Conservation (phyloP, 2,797 vertebrate genomes). For the Brachymystax lenok region DNA sequence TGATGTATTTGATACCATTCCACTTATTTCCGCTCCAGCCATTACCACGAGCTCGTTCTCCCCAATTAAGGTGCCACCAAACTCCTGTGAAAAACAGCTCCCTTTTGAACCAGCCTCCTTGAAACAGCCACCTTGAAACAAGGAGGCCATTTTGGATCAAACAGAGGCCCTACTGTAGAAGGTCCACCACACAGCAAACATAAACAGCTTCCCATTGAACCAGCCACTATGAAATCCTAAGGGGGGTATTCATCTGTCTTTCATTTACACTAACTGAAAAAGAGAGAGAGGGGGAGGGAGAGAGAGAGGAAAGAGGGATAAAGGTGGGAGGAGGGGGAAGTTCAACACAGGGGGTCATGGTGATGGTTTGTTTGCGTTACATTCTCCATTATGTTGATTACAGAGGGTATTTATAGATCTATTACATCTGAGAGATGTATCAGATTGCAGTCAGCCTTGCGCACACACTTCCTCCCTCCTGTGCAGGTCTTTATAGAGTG, state of each 20-base stretch:
- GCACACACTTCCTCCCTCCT: conserved; percentile 11
- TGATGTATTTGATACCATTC: too few relatives aligned
- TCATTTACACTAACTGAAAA: conserved; percentile 21
- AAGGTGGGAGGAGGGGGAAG: not conserved
- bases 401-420: conserved; percentile 17
- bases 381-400: conserved; percentile 33
- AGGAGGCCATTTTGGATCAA: not conserved
- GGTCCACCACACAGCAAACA: conserved; percentile 13
- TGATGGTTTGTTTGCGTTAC: conserved; percentile 1
- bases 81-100: not conserved
- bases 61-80: too few relatives aligned
- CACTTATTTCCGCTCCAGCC: too few relatives aligned
- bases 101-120: too few relatives aligned
- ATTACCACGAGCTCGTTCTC: too few relatives aligned
- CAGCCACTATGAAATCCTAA: conserved; percentile 21
- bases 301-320: not conserved
- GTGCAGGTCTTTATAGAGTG: not conserved
- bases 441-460: conserved; percentile 25
- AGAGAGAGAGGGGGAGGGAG: not conserved
- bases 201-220: conserved; percentile 34
- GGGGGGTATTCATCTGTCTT: conserved; percentile 27
- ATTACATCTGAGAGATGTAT: conserved; percentile 34
- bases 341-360: not conserved
- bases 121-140: too few relatives aligned
- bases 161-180: not conserved